These are phyloP conservation scores for Strongylocentrotus purpuratus DNA, from an alignment of 35 echinoderm and acorn worm genomes.

Conservation along the genomic window DNA sequence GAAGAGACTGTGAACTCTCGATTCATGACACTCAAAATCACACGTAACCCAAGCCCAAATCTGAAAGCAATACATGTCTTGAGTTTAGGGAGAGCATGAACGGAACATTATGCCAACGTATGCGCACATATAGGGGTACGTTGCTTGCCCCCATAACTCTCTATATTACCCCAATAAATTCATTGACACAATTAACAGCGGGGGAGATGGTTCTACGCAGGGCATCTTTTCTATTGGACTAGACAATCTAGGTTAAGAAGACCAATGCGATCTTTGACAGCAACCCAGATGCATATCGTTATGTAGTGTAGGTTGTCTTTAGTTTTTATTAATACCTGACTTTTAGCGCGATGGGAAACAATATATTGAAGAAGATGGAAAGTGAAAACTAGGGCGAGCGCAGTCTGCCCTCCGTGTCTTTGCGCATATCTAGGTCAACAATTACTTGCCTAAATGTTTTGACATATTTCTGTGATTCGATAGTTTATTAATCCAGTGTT, in stretches of 20 bases:
- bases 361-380: not conserved
- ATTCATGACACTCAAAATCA: not conserved
- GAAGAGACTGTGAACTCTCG: constrained; percentile 1
- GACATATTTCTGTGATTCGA: constrained; percentile 52
- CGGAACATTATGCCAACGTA: not conserved
- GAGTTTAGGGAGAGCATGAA: not conserved
- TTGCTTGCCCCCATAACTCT: not conserved
- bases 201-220: not conserved
- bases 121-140: not conserved
- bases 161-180: constrained; percentile 11
- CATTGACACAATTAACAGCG: constrained; percentile 40
- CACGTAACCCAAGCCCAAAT: not conserved
- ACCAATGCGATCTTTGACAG: not conserved
- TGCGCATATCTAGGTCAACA: constrained; percentile 22
- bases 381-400: not conserved
- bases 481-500: constrained; percentile 34
- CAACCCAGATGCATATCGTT: constrained; percentile 9
- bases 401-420: not conserved
- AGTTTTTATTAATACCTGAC: constrained; percentile 11
- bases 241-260: constrained; percentile 11
- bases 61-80: not conserved
- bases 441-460: constrained; percentile 44
- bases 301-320: not conserved
- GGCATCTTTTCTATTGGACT: not conserved
- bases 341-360: not conserved